Evolutionary conservation across 2,888 invertebrate genomes (phyloP), one percentile per base, ranked within the genome.

Genomic region (Ennomos quercinarius): DNA sequence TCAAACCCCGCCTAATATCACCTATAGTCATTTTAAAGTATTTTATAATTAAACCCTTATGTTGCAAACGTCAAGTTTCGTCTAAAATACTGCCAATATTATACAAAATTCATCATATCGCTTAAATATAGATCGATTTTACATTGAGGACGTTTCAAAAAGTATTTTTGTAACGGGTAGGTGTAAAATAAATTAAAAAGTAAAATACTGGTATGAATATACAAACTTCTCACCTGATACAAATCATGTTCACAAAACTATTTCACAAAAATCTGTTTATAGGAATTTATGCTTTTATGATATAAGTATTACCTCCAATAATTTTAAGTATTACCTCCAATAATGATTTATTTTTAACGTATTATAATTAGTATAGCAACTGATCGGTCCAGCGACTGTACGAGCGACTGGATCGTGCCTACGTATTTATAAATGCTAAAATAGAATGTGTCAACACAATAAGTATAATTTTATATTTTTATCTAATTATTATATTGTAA

Each of bases 251-350:
- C 91, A 91, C 90, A 91, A n/a, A 90, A 87, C 74, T 57, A 62
- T 68, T 84, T 85, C 86, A 87, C 86, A 87, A 86, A 84, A 73
- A 77, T 74, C 71, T 69, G 74, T 76, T 54, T 76, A 71, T 72
- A 77, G 73, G 72, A 72, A 69, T 75, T 72, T 68, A 80, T 86
- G 84, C 84, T 86, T 86, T 81, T 82, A 77, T 81, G 76, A 80
- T 77, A 71, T 90, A 89, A 91, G 91, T 91, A 91, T 91, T 91
- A 91, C 90, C 89, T 91, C 89, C 86, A 84, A 78, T 87, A 87
- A 82, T 82, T 68, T 83, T 91, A 91, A 91, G 91, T 91, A 91
- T 91, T 89, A 90, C 86, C 87, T 90, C 86, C 86, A 84, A 78
- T 80, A 78, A 81, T 81, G 82, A 83, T 84, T 78, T 83, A 78